Base-by-base conservation (phyloP, 1,140 invertebrate genomes). In the Papilio dardanus region DNA sequence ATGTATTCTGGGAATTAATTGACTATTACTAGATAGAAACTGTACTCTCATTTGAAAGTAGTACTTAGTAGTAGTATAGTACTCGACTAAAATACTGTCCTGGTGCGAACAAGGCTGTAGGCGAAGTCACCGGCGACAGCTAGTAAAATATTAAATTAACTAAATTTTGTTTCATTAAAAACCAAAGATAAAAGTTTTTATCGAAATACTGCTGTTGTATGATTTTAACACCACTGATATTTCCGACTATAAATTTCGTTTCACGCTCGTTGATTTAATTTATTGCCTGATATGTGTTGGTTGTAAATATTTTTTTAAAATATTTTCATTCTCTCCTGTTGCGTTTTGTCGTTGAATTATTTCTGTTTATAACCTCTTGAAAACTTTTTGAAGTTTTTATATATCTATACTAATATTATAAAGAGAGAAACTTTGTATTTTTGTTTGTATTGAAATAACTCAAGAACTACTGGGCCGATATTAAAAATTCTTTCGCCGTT, bases 231-330 rank as follows among this genome's bases (percentile, higher is more conserved):
- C 21, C 21, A 54, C 7, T 54, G 21, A 54, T 3, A 54, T 24
- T 54, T 54, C 21, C 50, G 21, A 54, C 50, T 8, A 54, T 54
- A 54, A 24, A 62, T 62, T 62, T 28, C 24, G 12, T 30, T 14
- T 28, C 54, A 30, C 24, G 54, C 24, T 28, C 54, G 54, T 62
- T 62, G 24, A 28, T 62, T 62, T 24, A 21, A 30, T 62, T 62
- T 62, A 28, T 62, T 28, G 54, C 54, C 54, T 62, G 24, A 62
- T 62, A 28, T 14, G 54, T 28, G 54, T 28, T 62, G 54, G 54
- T 62, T 62, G 54, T 62, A 62, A 62, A 62, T 62, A 28, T 58
- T 28, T n/a, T n/a, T 10, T 28, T 58, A 28, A 28, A 28, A 28
- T 28, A 62, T 62, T 30, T 62, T 10, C 21, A 62, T 62, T 28